These are phyloP conservation scores for Periophthalmus magnuspinnatus DNA, from an alignment of 2,797 vertebrate species.

Conservation along the genomic window DNA sequence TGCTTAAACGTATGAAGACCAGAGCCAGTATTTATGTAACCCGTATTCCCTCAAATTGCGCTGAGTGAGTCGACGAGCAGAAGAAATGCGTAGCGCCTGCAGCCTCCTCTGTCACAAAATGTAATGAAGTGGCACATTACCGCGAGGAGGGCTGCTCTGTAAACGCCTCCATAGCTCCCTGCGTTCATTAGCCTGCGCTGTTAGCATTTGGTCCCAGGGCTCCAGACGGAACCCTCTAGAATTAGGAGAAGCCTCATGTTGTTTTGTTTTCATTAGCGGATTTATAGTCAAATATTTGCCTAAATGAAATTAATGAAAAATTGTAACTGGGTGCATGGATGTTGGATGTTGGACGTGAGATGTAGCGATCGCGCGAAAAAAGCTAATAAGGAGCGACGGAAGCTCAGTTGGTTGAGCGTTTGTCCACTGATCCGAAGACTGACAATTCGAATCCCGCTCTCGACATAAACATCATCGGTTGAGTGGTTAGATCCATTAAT, in stretches of 20 bases:
- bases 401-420: no score
- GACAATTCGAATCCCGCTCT: no score
- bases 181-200: slow-evolving; percentile 56
- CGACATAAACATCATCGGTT: no score
- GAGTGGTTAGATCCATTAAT: no score
- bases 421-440: no score
- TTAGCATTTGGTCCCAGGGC: slow-evolving; percentile 42
- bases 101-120: slow-evolving; percentile 54
- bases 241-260: slow-evolving; percentile 36
- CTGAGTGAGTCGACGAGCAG: slow-evolving; percentile 57
- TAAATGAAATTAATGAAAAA: no score
- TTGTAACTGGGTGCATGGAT: no score
- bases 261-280: slow-evolving; percentile 17
- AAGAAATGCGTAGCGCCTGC: slow-evolving; percentile 57
- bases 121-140: slow-evolving; percentile 71
- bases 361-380: no score
- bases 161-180: slow-evolving; percentile 45
- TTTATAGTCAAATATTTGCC: slow-evolving; percentile 27
- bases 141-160: slow-evolving; percentile 47
- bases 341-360: no score
- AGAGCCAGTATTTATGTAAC: slow-evolving; percentile 52
- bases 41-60: slow-evolving; percentile 55
- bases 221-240: slow-evolving; percentile 36
- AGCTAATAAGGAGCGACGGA: no score
- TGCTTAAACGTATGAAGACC: slow-evolving; percentile 26